Evolutionary conservation across 1,140 invertebrate species (phyloP).

Genomic region (Argopecten irradians): DNA sequence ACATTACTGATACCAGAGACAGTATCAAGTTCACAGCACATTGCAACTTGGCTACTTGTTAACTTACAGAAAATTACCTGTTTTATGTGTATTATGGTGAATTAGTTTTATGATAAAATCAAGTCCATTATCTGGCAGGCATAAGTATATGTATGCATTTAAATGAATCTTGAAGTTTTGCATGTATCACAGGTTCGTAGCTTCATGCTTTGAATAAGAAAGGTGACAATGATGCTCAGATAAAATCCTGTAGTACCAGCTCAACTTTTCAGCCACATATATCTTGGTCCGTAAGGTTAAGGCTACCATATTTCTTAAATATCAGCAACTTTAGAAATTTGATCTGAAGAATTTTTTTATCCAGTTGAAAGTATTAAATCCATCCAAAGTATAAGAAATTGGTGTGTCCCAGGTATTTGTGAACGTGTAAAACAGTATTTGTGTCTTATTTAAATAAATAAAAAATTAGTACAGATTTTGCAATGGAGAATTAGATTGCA

Average conservation of each 20-base stretch:
- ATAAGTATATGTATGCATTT: not conserved
- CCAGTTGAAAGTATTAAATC: not conserved
- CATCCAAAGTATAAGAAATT: too few relatives aligned
- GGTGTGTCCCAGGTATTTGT: too few relatives aligned
- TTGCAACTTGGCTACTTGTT: slow-evolving; percentile 12
- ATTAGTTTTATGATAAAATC: not conserved
- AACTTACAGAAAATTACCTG: not conserved
- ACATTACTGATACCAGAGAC: not conserved
- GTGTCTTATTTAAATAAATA: too few relatives aligned
- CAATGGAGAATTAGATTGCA: not conserved
- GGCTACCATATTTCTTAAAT: not conserved
- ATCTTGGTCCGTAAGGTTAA: too few relatives aligned
- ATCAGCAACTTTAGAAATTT: not conserved
- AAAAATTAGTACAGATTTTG: not conserved
- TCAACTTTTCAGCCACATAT: not conserved
- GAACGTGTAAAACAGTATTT: too few relatives aligned
- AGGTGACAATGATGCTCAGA: not conserved
- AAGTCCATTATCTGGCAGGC: not conserved
- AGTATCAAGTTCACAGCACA: not conserved
- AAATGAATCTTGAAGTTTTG: not conserved
- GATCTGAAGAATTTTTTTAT: not conserved
- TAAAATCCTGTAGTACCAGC: not conserved
- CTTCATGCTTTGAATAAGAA: not conserved
- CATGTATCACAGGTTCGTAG: not conserved
- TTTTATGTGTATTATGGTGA: not conserved